A percentile compares a stretch with the other conserved stretches of the same genome.
phyloP scores from a whole-genome alignment of 2,113 vertebrate genomes.

The Chlorodrepanis virens region DNA sequence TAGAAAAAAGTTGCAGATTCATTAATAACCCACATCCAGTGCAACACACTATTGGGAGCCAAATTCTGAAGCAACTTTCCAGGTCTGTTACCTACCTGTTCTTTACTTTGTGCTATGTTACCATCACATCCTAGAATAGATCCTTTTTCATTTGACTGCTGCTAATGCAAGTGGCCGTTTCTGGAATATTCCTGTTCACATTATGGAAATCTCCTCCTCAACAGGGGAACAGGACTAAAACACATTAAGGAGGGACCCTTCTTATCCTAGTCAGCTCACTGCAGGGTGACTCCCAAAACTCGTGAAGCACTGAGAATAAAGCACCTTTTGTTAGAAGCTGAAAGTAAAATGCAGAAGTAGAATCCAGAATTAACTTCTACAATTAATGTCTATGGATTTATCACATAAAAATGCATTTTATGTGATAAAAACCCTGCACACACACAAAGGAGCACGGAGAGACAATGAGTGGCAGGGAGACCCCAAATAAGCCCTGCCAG shows the following conservation, averaged over 20 bases:
- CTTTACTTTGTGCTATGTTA: not conserved
- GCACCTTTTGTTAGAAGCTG: not conserved
- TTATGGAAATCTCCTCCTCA: not conserved
- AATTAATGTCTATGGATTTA: too few relatives aligned
- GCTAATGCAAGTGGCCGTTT: not conserved
- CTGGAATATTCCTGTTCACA: not conserved
- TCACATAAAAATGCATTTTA: not conserved
- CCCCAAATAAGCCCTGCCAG: not conserved
- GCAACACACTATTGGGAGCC: not conserved
- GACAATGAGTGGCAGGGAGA: not conserved
- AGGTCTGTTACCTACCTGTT: not conserved
- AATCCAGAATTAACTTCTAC: too few relatives aligned
- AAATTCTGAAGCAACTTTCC: not conserved
- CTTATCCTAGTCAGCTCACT: not conserved
- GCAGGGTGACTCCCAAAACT: not conserved
- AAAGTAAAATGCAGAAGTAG: not conserved
- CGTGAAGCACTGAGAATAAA: not conserved
- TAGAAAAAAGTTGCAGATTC: not conserved
- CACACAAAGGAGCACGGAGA: not conserved
- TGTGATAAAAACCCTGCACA: not conserved
- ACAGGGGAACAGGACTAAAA: not conserved
- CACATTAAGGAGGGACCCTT: rapidly evolving
- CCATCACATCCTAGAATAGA: not conserved
- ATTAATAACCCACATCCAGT: not conserved
- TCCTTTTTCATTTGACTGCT: not conserved